Conservation (phyloP, 2,113 vertebrate species). For the Osmerus mordax region DNA sequence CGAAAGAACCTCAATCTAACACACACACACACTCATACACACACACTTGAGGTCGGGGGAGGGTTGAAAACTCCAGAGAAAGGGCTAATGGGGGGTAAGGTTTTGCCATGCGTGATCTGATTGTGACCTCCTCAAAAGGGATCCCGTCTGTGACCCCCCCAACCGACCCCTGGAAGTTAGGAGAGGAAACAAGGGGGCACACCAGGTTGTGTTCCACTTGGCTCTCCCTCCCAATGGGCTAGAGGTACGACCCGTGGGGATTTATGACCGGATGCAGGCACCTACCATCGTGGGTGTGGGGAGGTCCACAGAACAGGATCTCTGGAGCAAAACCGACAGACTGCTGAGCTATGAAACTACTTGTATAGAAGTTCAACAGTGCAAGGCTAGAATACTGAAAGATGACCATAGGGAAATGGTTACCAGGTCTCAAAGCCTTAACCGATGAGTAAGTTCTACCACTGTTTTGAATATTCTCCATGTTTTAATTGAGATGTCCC, state of each 20-base stretch:
- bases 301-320: slow-evolving; percentile 20
- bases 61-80: background rate
- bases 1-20: background rate
- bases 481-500: too few species aligned
- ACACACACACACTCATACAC: background rate
- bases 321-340: slow-evolving; percentile 23
- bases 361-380: background rate
- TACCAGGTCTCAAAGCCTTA: background rate
- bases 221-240: slow-evolving; percentile 19
- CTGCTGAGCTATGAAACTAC: slow-evolving; percentile 25
- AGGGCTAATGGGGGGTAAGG: slow-evolving; percentile 16
- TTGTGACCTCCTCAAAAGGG: background rate
- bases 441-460: too few species aligned
- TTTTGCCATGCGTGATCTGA: background rate
- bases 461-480: too few species aligned
- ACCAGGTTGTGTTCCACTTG: slow-evolving; percentile 36
- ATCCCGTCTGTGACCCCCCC: slow-evolving; percentile 23
- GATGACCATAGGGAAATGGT: background rate
- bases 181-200: slow-evolving; percentile 29
- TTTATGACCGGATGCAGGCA: slow-evolving; percentile 30
- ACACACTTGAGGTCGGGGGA: background rate
- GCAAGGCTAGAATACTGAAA: background rate
- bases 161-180: slow-evolving; percentile 32
- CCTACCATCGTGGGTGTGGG: background rate
- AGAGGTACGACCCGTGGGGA: slow-evolving; percentile 13